Base-by-base conservation (phyloP, 2,113 vertebrate genomes). In the Hyla sarda region DNA sequence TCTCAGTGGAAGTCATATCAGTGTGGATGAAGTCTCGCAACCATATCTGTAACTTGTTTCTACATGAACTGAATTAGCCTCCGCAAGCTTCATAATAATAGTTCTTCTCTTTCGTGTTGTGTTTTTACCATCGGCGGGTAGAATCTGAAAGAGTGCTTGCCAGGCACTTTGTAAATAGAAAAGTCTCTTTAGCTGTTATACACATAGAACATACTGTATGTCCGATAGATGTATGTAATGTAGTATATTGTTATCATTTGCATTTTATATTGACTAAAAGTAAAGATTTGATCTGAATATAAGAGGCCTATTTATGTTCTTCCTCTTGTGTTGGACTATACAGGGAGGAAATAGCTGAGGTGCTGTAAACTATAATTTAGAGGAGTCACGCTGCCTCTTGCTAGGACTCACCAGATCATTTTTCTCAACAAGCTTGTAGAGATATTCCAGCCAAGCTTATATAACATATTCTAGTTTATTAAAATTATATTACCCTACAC, bases 341-440 rank as follows among this genome's bases (percentile, higher is more conserved):
- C 19, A 45, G 76, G 77, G 62, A 80, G 77, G 54, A 69, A 82
- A 69, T 50, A 28, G 17, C 45, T 23, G 28, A 50, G 62, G 60
- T 69, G 62, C 3, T 69, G 32, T 32, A 82, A 82, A 69, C 80
- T 69, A 34, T 52, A 0, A 69, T 82, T 67, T 82, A 50, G 69
- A 82, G 62, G 60, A 69, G 62, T 52, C 80, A 23, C 14, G 34
- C 56, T 62, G 58, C 69, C 41, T 69, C 28, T 3, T 67, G 34
- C 32, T 69, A 34, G 69, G 80, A 52, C 30, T 52, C 25, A 19
- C 54, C 60, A 34, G 16, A 69, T 69, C 58, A 50, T 60, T 12
- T 21, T 23, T 82, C 25, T 67, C 77, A 8, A 11, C 77, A 62
- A 14, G 54, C 34, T 80, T 8, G 52, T 6, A 1, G 47, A 82